These are phyloP conservation scores for Natator depressus DNA, from an alignment of 2,113 vertebrate genomes.

Conservation along the genomic window DNA sequence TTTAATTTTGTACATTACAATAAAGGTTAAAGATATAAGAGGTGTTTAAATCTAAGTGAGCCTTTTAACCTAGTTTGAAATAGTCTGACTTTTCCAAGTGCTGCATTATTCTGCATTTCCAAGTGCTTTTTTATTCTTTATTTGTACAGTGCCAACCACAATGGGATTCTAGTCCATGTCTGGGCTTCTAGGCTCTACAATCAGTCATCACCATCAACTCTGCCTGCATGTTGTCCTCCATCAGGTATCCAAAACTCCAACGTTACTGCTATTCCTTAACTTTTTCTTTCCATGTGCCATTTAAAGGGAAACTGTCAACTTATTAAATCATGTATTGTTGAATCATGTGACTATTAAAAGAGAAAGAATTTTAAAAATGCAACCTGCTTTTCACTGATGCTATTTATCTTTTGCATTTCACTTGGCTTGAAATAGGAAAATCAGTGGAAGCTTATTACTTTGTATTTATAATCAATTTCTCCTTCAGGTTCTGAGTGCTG, in stretches of 20 bases:
- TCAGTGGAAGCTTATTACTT: not conserved
- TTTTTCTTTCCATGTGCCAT: not conserved
- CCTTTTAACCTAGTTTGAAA: not conserved
- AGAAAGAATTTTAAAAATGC: not conserved
- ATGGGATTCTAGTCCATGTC: not conserved
- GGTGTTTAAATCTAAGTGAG: not conserved
- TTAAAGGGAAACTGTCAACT: not conserved
- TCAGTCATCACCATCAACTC: not conserved
- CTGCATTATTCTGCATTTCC: not conserved
- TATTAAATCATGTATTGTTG: not conserved
- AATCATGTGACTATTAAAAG: not conserved
- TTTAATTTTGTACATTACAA: not conserved
- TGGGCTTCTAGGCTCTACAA: not conserved
- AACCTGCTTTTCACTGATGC: not conserved
- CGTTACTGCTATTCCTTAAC: not conserved
- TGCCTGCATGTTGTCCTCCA: not conserved
- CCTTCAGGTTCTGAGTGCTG: not conserved
- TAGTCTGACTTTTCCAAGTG: not conserved
- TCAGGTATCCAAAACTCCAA: not conserved
- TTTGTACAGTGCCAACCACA: not conserved
- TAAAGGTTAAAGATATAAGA: not conserved
- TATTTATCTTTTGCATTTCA: not conserved
- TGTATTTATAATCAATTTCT: not conserved
- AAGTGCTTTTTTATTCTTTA: not conserved
- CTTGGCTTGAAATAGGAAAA: not conserved